Evolutionary conservation across 2,888 invertebrate genomes (phyloP).

Genomic region (Stenotaenia linearis): DNA sequence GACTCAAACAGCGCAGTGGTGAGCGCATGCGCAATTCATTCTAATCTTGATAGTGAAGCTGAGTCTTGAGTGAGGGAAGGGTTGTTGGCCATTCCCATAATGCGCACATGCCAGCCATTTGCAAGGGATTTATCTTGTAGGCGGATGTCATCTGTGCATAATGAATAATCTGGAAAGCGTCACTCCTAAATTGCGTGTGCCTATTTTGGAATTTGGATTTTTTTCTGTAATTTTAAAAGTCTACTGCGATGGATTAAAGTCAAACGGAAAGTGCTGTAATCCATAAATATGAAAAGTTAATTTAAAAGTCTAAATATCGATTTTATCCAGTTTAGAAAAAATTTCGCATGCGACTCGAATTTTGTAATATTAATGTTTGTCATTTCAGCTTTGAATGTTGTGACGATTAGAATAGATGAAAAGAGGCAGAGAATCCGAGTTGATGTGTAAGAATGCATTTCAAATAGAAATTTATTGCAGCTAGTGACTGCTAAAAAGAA

Average conservation of each 20-base stretch:
- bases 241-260: not conserved
- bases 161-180: not conserved
- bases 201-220: not conserved
- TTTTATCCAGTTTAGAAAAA: too few species aligned
- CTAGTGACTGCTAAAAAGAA: not conserved
- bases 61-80: not conserved
- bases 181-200: not conserved
- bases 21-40: conserved; percentile 24
- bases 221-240: not conserved
- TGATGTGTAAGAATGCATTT: not conserved
- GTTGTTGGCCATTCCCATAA: conserved; percentile 20
- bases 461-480: not conserved
- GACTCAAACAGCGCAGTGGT: conserved; percentile 6
- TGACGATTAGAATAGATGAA: not conserved
- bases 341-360: too few species aligned
- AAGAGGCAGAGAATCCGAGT: not conserved
- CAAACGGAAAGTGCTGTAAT: not conserved
- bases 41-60: conserved; percentile 15
- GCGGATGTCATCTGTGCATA: conserved; percentile 26
- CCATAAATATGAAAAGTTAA: not conserved
- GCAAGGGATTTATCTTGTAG: conserved; percentile 26
- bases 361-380: not conserved
- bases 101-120: conserved; percentile 20
- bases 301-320: too few species aligned
- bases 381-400: not conserved